phyloP scores from a whole-genome alignment of 2,797 vertebrate genomes.

The Phataginus tetradactyla region DNA sequence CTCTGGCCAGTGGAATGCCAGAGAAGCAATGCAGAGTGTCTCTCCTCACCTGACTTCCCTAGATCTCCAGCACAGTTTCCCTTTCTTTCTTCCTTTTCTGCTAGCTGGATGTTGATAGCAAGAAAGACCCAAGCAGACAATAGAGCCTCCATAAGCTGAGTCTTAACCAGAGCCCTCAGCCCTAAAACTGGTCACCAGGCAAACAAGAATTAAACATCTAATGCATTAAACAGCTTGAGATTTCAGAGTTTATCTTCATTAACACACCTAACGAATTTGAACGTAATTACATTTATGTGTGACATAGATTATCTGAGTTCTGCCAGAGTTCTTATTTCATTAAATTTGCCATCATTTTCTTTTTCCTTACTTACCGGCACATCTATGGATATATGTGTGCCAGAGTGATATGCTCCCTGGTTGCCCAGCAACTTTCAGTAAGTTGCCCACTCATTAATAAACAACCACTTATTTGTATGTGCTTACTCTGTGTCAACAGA shows the following conservation, averaged over 20 bases:
- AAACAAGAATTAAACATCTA: background rate
- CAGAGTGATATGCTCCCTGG: background rate
- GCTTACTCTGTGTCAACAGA: background rate
- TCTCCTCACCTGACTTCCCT: background rate
- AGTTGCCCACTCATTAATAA: background rate
- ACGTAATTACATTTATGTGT: background rate
- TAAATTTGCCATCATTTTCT: background rate
- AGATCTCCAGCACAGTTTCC: background rate
- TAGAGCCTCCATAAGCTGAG: background rate
- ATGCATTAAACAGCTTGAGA: background rate
- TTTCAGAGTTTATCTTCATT: background rate
- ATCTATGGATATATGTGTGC: background rate
- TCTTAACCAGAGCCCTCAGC: background rate
- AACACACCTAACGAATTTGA: background rate
- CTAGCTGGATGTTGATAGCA: background rate
- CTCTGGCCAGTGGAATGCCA: background rate
- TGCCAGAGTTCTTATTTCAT: background rate
- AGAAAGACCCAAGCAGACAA: background rate
- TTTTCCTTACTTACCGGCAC: background rate
- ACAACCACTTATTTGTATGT: background rate
- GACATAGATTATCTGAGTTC: constrained; percentile 7
- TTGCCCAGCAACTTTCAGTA: background rate
- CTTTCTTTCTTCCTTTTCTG: background rate
- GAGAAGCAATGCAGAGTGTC: background rate
- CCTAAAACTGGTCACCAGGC: background rate